phyloP scores from a whole-genome alignment of 2,797 vertebrate genomes.

The Anableps anableps region DNA sequence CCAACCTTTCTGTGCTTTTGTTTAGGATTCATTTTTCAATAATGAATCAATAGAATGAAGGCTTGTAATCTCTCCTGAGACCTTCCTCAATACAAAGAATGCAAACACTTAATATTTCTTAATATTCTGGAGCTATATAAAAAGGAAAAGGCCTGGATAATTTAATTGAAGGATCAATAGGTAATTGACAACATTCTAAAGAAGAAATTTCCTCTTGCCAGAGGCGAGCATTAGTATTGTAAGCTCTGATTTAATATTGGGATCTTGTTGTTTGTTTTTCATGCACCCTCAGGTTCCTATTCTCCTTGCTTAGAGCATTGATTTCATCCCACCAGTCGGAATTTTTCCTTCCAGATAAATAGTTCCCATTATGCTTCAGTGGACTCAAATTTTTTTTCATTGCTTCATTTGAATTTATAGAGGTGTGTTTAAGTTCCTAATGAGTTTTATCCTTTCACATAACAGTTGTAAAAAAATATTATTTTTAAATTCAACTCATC shows the following conservation, averaged over 20 bases:
- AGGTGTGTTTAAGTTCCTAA: slow-evolving; percentile 4
- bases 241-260: slow-evolving; percentile 65
- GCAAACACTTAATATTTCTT: slow-evolving; percentile 58
- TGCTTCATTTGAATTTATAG: slow-evolving; percentile 30
- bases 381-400: slow-evolving; percentile 27
- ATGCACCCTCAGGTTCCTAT: slow-evolving; percentile 41
- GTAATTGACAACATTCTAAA: slow-evolving; percentile 68
- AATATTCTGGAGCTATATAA: slow-evolving; percentile 48
- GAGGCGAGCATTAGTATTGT: slow-evolving; percentile 67
- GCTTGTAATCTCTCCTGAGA: slow-evolving; percentile 33
- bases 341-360: slow-evolving; percentile 30
- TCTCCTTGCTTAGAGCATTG: slow-evolving; percentile 49
- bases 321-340: slow-evolving; percentile 47
- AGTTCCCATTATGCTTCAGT: slow-evolving; percentile 37
- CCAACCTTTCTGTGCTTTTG: slow-evolving; percentile 20
- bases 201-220: slow-evolving; percentile 65
- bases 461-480: slow-evolving; percentile 28
- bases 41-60: slow-evolving; percentile 35
- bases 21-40: slow-evolving; percentile 30
- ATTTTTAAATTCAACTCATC: slow-evolving; percentile 28
- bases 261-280: slow-evolving; percentile 46
- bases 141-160: slow-evolving; percentile 42
- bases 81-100: slow-evolving; percentile 66
- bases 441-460: slow-evolving; percentile 3
- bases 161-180: slow-evolving; percentile 75